These are phyloP conservation scores for Ceratotherium simum DNA, from an alignment of 2,113 vertebrate genomes.

Conservation along the genomic window DNA sequence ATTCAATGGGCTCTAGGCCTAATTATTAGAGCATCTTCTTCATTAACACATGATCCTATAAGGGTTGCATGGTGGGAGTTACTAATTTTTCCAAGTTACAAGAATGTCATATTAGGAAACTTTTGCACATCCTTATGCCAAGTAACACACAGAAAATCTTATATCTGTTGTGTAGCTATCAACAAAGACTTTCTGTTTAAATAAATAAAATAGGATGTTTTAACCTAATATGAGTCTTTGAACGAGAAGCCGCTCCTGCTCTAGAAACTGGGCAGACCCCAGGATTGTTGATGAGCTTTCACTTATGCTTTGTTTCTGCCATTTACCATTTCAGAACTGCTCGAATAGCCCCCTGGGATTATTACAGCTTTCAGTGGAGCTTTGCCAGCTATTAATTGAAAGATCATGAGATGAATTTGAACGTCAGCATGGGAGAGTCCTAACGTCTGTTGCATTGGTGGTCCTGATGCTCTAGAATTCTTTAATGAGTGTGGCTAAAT, in stretches of 20 bases:
- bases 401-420: not conserved
- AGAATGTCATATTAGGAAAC: constrained; percentile 77
- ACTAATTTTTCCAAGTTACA: constrained; percentile 82
- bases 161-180: not conserved
- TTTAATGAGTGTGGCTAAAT: not conserved
- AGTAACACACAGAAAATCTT: constrained; percentile 45
- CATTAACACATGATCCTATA: constrained; percentile 88
- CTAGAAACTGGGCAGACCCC: constrained; percentile 9
- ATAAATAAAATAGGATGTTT: not conserved
- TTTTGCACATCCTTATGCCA: constrained; percentile 58
- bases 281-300: constrained; percentile 21
- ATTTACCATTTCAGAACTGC: not conserved
- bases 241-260: not conserved
- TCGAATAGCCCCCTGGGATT: not conserved
- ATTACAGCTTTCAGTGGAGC: not conserved
- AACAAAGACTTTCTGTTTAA: constrained; percentile 18
- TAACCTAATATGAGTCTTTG: not conserved
- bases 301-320: constrained; percentile 56
- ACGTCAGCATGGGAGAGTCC: not conserved
- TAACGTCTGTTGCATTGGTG: not conserved
- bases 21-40: constrained; percentile 90
- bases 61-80: constrained; percentile 79
- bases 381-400: not conserved
- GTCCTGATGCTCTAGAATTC: not conserved
- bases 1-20: constrained; percentile 86